These are phyloP conservation scores for Anas capensis DNA, from an alignment of 2,797 vertebrate species.

Conservation along the genomic window DNA sequence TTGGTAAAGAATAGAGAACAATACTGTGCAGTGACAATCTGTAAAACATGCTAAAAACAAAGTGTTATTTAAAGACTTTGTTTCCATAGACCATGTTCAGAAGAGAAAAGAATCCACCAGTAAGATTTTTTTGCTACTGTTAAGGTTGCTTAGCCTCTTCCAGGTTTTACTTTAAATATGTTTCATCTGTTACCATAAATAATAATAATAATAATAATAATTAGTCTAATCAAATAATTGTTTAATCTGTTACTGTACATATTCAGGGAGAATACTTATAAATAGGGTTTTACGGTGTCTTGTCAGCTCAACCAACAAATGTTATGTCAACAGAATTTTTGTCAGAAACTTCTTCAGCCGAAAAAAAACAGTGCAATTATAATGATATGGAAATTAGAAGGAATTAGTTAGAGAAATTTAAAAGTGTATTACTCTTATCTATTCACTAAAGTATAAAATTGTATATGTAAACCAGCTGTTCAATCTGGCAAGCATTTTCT, in stretches of 20 bases:
- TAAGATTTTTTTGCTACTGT: neutral
- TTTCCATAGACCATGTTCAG: neutral
- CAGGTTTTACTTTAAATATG: neutral
- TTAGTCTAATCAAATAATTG: too few relatives aligned
- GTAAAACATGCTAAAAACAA: neutral
- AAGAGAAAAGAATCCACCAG: neutral
- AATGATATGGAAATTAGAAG: neutral
- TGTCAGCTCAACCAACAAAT: neutral
- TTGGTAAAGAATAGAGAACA: neutral
- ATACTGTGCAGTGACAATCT: neutral
- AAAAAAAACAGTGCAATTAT: neutral
- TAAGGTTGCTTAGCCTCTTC: neutral
- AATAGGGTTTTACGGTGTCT: neutral
- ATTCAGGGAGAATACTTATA: neutral
- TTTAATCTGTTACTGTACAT: neutral
- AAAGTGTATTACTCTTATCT: neutral
- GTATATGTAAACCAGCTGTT: neutral
- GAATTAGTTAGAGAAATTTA: neutral
- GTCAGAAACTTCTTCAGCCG: neutral
- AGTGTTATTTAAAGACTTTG: neutral
- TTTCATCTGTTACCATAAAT: neutral
- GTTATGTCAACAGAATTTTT: neutral
- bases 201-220: too few relatives aligned
- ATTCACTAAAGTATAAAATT: neutral
- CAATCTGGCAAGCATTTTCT: neutral